Evolutionary conservation across 2,888 invertebrate species (phyloP).

Genomic region (Tetragnatha montana): DNA sequence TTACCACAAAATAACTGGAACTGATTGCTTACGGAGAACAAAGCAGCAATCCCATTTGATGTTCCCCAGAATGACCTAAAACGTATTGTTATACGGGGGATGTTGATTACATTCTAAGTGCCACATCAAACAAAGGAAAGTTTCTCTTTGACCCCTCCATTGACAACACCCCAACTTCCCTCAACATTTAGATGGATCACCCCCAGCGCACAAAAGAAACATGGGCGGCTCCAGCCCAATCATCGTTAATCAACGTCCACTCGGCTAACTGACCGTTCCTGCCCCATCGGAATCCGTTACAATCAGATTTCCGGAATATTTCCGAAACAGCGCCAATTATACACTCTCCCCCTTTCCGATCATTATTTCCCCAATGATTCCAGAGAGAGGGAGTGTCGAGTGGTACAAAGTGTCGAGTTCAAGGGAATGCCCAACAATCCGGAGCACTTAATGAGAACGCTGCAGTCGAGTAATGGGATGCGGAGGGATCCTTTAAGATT

Average conservation of each 20-base stretch:
- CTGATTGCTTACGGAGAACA: no score
- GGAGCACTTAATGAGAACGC: conserved; percentile 38
- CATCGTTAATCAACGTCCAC: neutral
- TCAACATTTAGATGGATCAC: neutral
- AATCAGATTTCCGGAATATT: conserved; percentile 52
- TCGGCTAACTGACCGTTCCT: conserved; percentile 25
- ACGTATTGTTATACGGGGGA: no score
- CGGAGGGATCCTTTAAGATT: conserved; percentile 26
- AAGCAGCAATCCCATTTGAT: no score
- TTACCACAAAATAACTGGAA: no score
- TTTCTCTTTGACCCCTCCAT: neutral
- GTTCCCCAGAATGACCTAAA: no score
- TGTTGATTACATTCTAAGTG: no score
- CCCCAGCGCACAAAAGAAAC: no score
- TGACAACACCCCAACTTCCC: neutral
- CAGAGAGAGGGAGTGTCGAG: conserved; percentile 14
- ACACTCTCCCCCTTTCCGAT: conserved; percentile 41
- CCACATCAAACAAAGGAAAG: no score
- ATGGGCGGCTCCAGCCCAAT: neutral
- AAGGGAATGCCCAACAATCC: neutral
- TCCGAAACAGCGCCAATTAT: conserved; percentile 25
- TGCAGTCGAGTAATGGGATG: conserved; percentile 7
- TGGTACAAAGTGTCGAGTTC: conserved; percentile 18
- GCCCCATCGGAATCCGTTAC: conserved; percentile 3
- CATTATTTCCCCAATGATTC: conserved; percentile 40